A percentile compares a stretch with the other conserved stretches of the same genome.
These are phyloP conservation scores for Drosophila kepulauana DNA, from an alignment of 1,140 invertebrate species.

Conservation along the genomic window DNA sequence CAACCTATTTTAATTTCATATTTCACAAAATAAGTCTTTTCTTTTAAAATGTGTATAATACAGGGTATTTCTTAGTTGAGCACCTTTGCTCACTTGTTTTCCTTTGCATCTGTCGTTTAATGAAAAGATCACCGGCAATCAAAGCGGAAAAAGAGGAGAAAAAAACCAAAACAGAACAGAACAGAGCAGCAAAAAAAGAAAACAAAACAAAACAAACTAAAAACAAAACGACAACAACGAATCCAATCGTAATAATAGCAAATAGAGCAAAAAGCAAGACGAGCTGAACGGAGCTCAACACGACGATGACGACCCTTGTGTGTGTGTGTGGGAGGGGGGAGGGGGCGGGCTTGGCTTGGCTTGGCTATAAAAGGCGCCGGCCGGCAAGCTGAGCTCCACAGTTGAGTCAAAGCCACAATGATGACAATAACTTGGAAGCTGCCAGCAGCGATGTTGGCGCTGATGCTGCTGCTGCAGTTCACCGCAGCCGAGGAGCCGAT, in stretches of 20 bases:
- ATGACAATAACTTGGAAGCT: constrained; percentile 28
- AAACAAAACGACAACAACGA: constrained; percentile 11
- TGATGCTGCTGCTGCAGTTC: constrained; percentile 32
- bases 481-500: constrained; percentile 64
- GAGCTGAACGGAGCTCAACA: background rate
- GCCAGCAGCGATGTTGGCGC: constrained; percentile 27
- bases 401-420: constrained; percentile 61
- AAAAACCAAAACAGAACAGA: constrained; percentile 4
- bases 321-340: no score
- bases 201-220: constrained; percentile 9
- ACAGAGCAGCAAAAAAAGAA: constrained; percentile 5
- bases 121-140: constrained; percentile 57
- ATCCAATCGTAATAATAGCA: constrained; percentile 14
- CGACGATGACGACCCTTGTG: constrained; percentile 5
- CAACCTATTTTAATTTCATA: no score
- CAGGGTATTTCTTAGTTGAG: background rate
- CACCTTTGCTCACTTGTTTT: constrained; percentile 9
- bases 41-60: background rate
- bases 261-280: constrained; percentile 31
- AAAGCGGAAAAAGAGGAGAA: constrained; percentile 31
- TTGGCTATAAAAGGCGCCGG: constrained; percentile 66
- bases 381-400: constrained; percentile 61
- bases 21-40: background rate
- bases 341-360: background rate
- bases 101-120: constrained; percentile 84